Percentiles rank a stretch among this genome's conserved stretches.
Conservation (phyloP, 1,140 invertebrate species). For the Orchestia grillus region DNA sequence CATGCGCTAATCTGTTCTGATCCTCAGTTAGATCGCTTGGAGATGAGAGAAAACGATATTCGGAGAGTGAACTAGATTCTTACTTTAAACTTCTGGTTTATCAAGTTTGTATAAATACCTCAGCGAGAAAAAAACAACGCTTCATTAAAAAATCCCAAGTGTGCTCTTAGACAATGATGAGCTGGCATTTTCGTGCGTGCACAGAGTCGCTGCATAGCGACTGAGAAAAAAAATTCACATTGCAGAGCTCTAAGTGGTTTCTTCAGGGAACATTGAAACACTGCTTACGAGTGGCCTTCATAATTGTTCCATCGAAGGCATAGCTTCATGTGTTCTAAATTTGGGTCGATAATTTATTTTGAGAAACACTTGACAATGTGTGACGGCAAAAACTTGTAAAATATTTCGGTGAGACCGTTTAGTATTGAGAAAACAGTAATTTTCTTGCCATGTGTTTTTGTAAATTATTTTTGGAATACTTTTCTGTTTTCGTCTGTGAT, state of each 20-base stretch:
- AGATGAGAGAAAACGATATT: background rate
- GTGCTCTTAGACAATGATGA: background rate
- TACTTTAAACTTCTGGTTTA: background rate
- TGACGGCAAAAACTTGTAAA: background rate
- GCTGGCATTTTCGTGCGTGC: background rate
- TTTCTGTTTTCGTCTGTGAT: no score
- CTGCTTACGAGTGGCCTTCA: background rate
- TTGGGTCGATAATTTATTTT: background rate
- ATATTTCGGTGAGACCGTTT: background rate
- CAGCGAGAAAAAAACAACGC: background rate
- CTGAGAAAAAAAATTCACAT: background rate
- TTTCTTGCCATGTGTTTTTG: background rate
- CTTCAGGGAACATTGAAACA: background rate
- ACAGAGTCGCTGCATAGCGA: background rate
- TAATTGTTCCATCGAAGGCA: background rate
- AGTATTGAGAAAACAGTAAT: background rate
- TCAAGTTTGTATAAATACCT: background rate
- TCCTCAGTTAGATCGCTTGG: background rate
- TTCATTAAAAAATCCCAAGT: background rate
- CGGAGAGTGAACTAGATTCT: background rate
- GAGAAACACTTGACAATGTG: background rate
- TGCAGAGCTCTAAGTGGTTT: background rate
- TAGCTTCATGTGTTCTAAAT: background rate
- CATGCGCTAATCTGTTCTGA: background rate
- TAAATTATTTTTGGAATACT: no score